Evolutionary conservation across 2,888 invertebrate species (phyloP).

Genomic region (Cephus nigrinus): DNA sequence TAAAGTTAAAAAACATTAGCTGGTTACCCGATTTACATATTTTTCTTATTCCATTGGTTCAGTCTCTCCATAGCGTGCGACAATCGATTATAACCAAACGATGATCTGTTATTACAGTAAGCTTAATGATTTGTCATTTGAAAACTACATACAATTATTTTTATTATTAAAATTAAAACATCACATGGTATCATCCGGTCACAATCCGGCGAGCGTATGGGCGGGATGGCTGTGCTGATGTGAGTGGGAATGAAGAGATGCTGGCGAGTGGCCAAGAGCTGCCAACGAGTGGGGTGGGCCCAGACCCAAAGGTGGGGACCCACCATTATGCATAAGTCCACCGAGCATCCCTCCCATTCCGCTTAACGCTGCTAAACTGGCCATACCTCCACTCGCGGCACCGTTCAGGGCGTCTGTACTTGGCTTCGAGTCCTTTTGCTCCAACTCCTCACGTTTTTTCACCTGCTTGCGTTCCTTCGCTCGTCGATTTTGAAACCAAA

Average conservation of each 20-base stretch:
- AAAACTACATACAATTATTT: neutral
- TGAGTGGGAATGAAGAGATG: constrained; percentile 38
- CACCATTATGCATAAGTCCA: constrained; percentile 45
- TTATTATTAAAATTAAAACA: neutral
- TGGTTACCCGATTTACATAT: neutral
- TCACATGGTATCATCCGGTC: constrained; percentile 37
- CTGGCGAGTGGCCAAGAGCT: constrained; percentile 35
- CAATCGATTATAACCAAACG: neutral
- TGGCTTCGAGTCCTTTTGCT: constrained; percentile 43
- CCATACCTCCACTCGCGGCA: constrained; percentile 42
- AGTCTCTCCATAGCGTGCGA: neutral
- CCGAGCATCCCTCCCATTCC: constrained; percentile 55
- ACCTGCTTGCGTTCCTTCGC: constrained; percentile 92
- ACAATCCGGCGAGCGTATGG: constrained; percentile 48
- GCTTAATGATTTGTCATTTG: neutral
- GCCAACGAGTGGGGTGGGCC: constrained; percentile 36
- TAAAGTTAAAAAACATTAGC: neutral
- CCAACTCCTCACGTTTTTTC: constrained; percentile 82
- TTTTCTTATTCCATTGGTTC: neutral
- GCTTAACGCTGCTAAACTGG: constrained; percentile 40
- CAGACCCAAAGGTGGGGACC: constrained; percentile 34
- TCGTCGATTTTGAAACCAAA: constrained; percentile 92
- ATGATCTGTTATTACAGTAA: neutral
- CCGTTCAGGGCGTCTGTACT: constrained; percentile 26
- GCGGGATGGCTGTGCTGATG: constrained; percentile 44